Conservation (phyloP, 1,140 invertebrate species). For the Bombus superbus region DNA sequence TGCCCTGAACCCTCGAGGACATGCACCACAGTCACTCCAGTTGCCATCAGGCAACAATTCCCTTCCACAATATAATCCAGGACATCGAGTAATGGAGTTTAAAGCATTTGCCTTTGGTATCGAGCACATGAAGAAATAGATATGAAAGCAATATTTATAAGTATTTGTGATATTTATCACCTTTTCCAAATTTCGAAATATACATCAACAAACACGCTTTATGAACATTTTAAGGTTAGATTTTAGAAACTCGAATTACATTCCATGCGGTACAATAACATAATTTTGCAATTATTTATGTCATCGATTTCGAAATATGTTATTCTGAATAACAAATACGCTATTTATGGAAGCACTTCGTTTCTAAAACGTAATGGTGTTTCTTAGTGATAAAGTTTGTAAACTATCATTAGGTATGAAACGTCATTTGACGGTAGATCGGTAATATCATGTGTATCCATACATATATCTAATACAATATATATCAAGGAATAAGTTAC, state of each 20-base stretch:
- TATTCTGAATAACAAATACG: not conserved
- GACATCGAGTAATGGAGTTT: slow-evolving; percentile 84
- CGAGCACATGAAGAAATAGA: slow-evolving; percentile 31
- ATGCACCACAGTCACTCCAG: slow-evolving; percentile 92
- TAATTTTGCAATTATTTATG: not conserved
- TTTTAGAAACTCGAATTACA: no score
- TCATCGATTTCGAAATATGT: not conserved
- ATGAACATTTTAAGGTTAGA: slow-evolving; percentile 9
- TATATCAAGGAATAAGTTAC: not conserved
- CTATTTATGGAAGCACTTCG: not conserved
- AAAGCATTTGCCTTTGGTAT: slow-evolving; percentile 38
- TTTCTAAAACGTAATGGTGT: not conserved
- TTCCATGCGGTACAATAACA: not conserved
- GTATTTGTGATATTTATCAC: not conserved
- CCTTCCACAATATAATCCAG: slow-evolving; percentile 94
- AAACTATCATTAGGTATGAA: slow-evolving; percentile 1
- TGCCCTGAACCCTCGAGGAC: slow-evolving; percentile 90
- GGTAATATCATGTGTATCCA: slow-evolving; percentile 1
- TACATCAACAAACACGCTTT: not conserved
- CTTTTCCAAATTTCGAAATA: not conserved
- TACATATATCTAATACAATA: not conserved
- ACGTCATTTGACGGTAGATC: slow-evolving; percentile 3
- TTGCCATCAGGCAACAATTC: slow-evolving; percentile 85
- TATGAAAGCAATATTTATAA: not conserved
- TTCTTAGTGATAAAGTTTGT: not conserved